Conservation (phyloP, 2,888 invertebrate species). For the Sminthurides aquaticus region DNA sequence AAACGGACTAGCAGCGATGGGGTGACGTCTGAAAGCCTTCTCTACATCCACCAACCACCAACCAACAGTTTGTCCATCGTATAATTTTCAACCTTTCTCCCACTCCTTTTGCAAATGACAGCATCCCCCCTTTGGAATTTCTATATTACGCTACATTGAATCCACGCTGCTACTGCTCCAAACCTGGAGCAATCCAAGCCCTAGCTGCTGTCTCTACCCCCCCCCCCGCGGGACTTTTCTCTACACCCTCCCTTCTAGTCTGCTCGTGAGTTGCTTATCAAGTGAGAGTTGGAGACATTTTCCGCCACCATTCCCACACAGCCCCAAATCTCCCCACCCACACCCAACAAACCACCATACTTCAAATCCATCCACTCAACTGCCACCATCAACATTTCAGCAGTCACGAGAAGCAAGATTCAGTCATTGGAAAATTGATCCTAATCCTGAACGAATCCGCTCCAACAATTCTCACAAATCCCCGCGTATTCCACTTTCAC, state of each 20-base stretch:
- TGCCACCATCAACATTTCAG: neutral
- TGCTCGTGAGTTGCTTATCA: neutral
- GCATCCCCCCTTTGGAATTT: neutral
- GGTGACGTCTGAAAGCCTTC: too few species aligned
- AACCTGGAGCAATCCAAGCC: too few species aligned
- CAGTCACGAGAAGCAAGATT: constrained; percentile 25
- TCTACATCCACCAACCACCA: too few species aligned
- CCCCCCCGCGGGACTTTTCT: neutral
- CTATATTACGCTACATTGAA: neutral
- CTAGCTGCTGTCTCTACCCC: neutral
- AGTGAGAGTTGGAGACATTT: neutral
- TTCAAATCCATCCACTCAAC: neutral
- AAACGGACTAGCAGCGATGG: too few species aligned
- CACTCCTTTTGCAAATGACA: neutral
- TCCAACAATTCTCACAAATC: neutral
- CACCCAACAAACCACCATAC: neutral
- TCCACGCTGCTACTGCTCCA: neutral
- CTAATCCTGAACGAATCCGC: constrained; percentile 37
- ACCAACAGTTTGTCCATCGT: too few species aligned
- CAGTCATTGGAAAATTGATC: constrained; percentile 44
- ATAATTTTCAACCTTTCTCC: too few species aligned
- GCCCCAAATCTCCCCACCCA: neutral
- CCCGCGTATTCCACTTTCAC: neutral
- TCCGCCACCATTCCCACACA: neutral
- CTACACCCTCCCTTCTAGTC: neutral